These are phyloP conservation scores for Patella pellucida DNA, from an alignment of 2,888 invertebrate genomes.

Conservation along the genomic window DNA sequence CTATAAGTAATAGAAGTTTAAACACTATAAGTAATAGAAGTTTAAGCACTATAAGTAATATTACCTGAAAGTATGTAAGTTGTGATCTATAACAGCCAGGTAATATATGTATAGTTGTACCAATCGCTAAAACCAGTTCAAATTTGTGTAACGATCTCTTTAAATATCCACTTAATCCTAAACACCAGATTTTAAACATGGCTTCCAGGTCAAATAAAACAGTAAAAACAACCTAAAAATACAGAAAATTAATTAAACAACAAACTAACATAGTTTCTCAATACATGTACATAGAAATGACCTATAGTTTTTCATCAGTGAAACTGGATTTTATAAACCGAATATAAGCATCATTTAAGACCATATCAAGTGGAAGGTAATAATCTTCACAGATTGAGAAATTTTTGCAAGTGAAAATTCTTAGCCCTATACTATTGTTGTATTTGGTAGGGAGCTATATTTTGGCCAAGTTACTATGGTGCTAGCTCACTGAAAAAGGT, in stretches of 20 bases:
- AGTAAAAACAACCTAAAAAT: conserved; percentile 88
- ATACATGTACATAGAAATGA: too few species aligned
- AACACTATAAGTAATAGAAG: too few species aligned
- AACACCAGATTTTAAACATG: conserved; percentile 96
- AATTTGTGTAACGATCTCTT: conserved; percentile 98
- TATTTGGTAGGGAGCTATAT: too few species aligned
- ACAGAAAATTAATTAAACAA: conserved; percentile 36
- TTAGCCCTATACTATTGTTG: too few species aligned
- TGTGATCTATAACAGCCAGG: conserved; percentile 90
- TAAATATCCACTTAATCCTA: conserved; percentile 95
- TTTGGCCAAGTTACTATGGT: too few species aligned
- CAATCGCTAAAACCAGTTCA: conserved; percentile 91
- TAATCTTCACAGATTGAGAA: too few species aligned
- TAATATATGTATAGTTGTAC: conserved; percentile 93
- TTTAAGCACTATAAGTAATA: conserved; percentile 5
- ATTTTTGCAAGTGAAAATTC: too few species aligned
- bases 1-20: too few species aligned
- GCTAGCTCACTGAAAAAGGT: too few species aligned
- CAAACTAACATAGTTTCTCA: too few species aligned
- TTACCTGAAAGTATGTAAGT: conserved; percentile 95
- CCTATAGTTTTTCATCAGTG: too few species aligned
- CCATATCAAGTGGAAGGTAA: neutral
- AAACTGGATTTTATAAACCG: too few species aligned
- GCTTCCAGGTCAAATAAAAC: conserved; percentile 94
- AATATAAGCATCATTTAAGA: neutral